These are phyloP conservation scores for Osmerus eperlanus DNA, from an alignment of 2,113 vertebrate species.

Conservation along the genomic window DNA sequence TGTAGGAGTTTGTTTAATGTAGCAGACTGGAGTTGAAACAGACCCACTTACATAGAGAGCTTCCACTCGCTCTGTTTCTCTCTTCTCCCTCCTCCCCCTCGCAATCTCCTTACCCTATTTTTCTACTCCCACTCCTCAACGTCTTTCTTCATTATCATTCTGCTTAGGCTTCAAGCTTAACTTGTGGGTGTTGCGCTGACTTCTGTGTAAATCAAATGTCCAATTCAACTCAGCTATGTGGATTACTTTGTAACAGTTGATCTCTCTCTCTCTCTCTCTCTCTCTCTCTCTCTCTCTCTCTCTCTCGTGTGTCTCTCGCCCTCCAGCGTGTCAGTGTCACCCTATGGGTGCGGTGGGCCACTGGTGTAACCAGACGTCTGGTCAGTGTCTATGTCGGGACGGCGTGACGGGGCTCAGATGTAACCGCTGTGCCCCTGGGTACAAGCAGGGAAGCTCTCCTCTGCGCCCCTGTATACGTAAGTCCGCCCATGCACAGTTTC, in stretches of 20 bases:
- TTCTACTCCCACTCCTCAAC: neutral
- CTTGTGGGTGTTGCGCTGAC: no score
- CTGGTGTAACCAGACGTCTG: slow-evolving; percentile 85
- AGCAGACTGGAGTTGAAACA: slow-evolving; percentile 45
- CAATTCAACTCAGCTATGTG: no score
- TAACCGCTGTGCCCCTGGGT: slow-evolving; percentile 81
- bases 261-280: neutral
- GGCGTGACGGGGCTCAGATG: slow-evolving; percentile 82
- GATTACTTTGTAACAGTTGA: neutral
- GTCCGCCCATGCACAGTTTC: slow-evolving; percentile 13
- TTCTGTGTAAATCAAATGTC: no score
- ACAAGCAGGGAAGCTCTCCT: slow-evolving; percentile 81
- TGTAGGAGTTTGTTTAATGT: slow-evolving; percentile 61
- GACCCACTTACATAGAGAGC: slow-evolving; percentile 47
- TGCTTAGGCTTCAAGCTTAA: no score
- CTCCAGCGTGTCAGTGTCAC: slow-evolving; percentile 83
- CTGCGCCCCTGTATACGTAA: slow-evolving; percentile 83
- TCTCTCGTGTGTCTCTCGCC: neutral
- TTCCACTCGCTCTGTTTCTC: slow-evolving; percentile 41
- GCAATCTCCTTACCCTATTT: neutral
- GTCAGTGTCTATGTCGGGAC: slow-evolving; percentile 84
- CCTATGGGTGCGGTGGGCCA: slow-evolving; percentile 78
- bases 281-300: neutral
- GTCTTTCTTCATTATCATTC: no score
- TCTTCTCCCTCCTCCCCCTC: neutral